These are phyloP conservation scores for Hesperophylax magnus DNA, from an alignment of 1,140 invertebrate species.

Conservation along the genomic window DNA sequence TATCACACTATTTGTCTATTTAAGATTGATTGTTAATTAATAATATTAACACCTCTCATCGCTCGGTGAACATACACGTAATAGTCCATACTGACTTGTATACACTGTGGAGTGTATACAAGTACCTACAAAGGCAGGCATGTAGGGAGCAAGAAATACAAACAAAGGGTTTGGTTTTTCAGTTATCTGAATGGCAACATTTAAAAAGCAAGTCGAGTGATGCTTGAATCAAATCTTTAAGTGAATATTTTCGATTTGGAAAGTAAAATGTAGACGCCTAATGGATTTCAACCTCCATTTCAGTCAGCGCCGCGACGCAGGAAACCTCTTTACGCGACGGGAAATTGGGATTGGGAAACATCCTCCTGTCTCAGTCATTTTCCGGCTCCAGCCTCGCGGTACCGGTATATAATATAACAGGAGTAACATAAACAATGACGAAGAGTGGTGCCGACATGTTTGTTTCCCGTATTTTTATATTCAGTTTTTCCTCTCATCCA, in stretches of 20 bases:
- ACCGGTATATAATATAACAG: background rate
- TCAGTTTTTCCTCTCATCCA: slow-evolving; percentile 48
- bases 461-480: slow-evolving; percentile 48
- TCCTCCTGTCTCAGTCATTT: slow-evolving; percentile 42
- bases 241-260: slow-evolving; percentile 20
- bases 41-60: too few species aligned
- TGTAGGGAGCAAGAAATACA: too few species aligned
- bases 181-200: too few species aligned
- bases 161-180: too few species aligned
- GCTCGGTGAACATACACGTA: too few species aligned
- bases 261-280: slow-evolving; percentile 27
- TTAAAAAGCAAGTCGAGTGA: too few species aligned
- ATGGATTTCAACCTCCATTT: slow-evolving; percentile 39
- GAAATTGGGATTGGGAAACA: slow-evolving; percentile 12
- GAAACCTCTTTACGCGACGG: slow-evolving; percentile 6
- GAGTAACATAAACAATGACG: slow-evolving; percentile 41
- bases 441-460: slow-evolving; percentile 45
- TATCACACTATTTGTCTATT: too few species aligned
- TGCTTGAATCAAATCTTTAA: too few species aligned
- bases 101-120: too few species aligned
- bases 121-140: too few species aligned
- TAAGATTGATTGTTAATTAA: too few species aligned
- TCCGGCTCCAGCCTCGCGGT: slow-evolving; percentile 2
- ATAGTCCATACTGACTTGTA: too few species aligned
- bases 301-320: slow-evolving; percentile 3